Conservation (phyloP, 2,113 vertebrate species). For the Willisornis vidua region DNA sequence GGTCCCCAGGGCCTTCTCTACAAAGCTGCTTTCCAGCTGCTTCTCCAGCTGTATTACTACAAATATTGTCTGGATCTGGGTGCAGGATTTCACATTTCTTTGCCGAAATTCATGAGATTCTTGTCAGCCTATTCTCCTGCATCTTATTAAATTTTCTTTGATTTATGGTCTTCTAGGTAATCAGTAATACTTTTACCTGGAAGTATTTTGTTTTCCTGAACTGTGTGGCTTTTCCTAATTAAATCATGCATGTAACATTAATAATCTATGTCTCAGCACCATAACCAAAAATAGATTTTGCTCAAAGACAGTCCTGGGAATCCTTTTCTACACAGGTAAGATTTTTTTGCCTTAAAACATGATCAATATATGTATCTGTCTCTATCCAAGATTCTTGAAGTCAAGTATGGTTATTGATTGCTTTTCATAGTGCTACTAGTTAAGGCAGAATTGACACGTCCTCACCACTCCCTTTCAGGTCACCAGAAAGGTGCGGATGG, state of each 20-base stretch:
- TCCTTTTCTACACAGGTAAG: background rate
- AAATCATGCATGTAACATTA: background rate
- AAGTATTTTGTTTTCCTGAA: slow-evolving; percentile 21
- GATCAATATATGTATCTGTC: background rate
- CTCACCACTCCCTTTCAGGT: background rate
- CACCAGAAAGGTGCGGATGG: background rate
- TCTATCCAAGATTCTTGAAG: background rate
- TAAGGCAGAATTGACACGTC: background rate
- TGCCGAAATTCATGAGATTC: background rate
- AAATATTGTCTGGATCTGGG: background rate
- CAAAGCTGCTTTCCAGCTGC: background rate
- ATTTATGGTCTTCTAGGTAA: slow-evolving; percentile 17
- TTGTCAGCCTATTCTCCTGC: background rate
- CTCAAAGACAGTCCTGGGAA: background rate
- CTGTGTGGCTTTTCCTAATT: slow-evolving; percentile 6
- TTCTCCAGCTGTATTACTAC: background rate
- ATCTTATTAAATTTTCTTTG: slow-evolving; percentile 15
- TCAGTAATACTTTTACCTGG: background rate
- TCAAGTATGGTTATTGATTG: background rate
- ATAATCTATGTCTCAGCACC: background rate
- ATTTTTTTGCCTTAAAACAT: background rate
- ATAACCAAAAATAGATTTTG: background rate
- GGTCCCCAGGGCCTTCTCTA: background rate
- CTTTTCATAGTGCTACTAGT: background rate
- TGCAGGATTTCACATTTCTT: background rate